Conservation (phyloP, 2,888 invertebrate genomes). For the Athrips mouffetella region DNA sequence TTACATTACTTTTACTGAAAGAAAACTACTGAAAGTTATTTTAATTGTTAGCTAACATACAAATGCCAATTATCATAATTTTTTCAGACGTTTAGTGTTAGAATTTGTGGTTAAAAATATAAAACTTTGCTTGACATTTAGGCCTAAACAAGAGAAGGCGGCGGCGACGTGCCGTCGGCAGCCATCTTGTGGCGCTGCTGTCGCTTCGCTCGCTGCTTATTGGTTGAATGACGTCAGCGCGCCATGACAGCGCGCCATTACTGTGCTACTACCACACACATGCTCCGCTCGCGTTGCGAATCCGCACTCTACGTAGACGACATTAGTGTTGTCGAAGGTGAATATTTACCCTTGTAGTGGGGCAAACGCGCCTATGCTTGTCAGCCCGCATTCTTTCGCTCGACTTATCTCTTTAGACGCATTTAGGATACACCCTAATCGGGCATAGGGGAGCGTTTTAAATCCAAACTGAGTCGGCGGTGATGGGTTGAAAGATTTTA, state of each 20-base stretch:
- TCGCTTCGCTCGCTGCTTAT: slow-evolving; percentile 64
- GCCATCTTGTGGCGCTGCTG: slow-evolving; percentile 76
- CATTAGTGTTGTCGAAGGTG: slow-evolving; percentile 27
- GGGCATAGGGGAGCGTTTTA: slow-evolving; percentile 62
- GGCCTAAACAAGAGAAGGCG: slow-evolving; percentile 72
- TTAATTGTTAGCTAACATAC: background rate
- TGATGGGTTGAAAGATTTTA: slow-evolving; percentile 65
- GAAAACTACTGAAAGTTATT: background rate
- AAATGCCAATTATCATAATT: background rate
- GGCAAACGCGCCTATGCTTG: slow-evolving; percentile 61
- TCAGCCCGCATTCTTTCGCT: slow-evolving; percentile 70
- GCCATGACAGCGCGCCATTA: slow-evolving; percentile 73
- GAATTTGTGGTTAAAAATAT: slow-evolving; percentile 14
- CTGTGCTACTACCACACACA: slow-evolving; percentile 49
- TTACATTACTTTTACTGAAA: background rate
- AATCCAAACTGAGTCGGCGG: slow-evolving; percentile 60
- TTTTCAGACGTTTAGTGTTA: background rate
- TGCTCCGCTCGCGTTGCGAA: slow-evolving; percentile 30
- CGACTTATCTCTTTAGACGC: slow-evolving; percentile 70
- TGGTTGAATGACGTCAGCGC: slow-evolving; percentile 74
- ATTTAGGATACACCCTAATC: slow-evolving; percentile 76
- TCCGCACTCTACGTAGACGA: slow-evolving; percentile 33
- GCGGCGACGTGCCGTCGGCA: slow-evolving; percentile 65
- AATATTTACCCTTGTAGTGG: slow-evolving; percentile 37
- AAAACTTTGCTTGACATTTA: slow-evolving; percentile 55